These are phyloP conservation scores for Piezodorus guildinii DNA, from an alignment of 1,140 invertebrate species.

Conservation along the genomic window DNA sequence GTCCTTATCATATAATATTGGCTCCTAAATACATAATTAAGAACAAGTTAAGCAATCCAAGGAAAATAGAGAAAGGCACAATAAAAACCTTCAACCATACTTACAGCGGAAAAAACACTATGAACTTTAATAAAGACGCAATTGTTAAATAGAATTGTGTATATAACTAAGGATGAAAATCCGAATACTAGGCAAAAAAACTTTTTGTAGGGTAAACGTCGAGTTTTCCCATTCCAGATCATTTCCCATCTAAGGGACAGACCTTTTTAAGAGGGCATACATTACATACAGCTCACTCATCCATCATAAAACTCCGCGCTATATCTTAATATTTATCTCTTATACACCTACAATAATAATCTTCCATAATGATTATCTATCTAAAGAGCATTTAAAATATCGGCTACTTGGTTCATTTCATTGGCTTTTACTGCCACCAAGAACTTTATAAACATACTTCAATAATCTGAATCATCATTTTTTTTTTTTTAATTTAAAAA, in stretches of 20 bases:
- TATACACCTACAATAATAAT: too few species aligned
- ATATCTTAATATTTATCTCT: too few species aligned
- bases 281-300: too few species aligned
- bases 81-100: neutral
- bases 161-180: slow-evolving; percentile 4
- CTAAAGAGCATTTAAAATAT: too few species aligned
- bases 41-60: neutral
- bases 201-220: slow-evolving; percentile 5
- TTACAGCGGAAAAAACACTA: slow-evolving; percentile 13
- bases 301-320: too few species aligned
- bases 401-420: too few species aligned
- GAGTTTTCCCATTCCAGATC: slow-evolving; percentile 15
- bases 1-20: neutral
- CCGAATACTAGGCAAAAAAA: neutral
- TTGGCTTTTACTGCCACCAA: too few species aligned
- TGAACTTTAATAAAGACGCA: slow-evolving; percentile 11
- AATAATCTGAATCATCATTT: too few species aligned
- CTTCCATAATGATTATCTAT: too few species aligned
- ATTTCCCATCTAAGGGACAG: slow-evolving; percentile 11
- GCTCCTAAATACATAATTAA: neutral
- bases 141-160: slow-evolving; percentile 9
- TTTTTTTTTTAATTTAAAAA: too few species aligned
- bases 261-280: too few species aligned
- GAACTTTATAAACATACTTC: too few species aligned
- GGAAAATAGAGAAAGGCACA: neutral